These are phyloP conservation scores for Astyanax mexicanus DNA, from an alignment of 2,797 vertebrate species.

Conservation along the genomic window DNA sequence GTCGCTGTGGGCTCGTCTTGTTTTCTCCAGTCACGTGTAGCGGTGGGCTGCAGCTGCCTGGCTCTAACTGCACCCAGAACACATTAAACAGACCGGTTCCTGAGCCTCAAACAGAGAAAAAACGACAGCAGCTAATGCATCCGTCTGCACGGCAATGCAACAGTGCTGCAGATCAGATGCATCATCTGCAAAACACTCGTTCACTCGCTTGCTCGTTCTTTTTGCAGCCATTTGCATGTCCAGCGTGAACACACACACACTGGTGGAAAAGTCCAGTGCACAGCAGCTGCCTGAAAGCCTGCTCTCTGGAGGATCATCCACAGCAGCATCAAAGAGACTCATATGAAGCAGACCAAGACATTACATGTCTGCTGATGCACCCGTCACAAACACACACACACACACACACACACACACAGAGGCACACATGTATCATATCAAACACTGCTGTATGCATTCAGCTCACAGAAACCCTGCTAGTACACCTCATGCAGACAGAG, in stretches of 20 bases:
- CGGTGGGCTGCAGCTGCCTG: constrained; percentile 53
- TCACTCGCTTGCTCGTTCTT: constrained; percentile 11
- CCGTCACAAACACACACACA: constrained; percentile 1
- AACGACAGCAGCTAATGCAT: not conserved
- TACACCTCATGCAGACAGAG: not conserved
- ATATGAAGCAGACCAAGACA: constrained; percentile 23
- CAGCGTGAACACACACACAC: constrained; percentile 24
- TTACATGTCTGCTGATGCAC: constrained; percentile 20
- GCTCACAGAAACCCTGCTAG: not conserved
- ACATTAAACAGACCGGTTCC: not conserved
- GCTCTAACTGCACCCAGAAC: constrained; percentile 48
- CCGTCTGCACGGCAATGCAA: not conserved
- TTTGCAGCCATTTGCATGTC: not conserved
- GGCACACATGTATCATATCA: no score
- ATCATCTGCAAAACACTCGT: not conserved
- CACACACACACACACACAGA: not conserved
- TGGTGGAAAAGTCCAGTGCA: constrained; percentile 10
- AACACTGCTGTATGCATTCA: not conserved
- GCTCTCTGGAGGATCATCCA: constrained; percentile 10
- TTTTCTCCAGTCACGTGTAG: constrained; percentile 35
- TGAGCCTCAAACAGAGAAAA: not conserved
- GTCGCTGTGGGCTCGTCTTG: not conserved
- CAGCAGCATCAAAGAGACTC: constrained; percentile 17
- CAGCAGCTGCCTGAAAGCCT: not conserved
- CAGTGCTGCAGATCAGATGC: not conserved